Evolutionary conservation across 2,797 vertebrate genomes (phyloP), one percentile per base, ranked within the genome.

Genomic region (Nothura maculosa): DNA sequence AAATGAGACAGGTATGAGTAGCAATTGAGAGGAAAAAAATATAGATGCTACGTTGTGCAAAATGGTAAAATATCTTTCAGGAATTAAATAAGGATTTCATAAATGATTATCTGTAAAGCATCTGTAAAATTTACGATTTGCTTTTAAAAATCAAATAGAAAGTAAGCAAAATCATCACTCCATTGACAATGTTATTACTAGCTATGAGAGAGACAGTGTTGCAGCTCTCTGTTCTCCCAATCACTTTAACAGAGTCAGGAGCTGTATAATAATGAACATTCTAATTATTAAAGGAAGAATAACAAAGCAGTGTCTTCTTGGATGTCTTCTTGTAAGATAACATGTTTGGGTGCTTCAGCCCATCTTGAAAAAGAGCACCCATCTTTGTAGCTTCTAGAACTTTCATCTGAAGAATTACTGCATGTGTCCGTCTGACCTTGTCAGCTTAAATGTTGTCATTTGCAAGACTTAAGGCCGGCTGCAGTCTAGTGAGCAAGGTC

Each of bases 371-470:
- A 62, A 80, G 58, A 2, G 5, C 70, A 55, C 5, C 4, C 4
- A 15, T 45, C 28, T 70, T 85, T 36, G 34, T n/a, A 80, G 61
- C 45, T 93, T 90, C 36, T 42, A 27, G 50, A 34, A 45, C 67
- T 91, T 94, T 86, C 52, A 24, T 12, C 20, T 79, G 24, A 85
- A 72, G 45, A 74, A 86, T 18, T 48, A 25, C 42, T 89, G 54
- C 40, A 83, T 70, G 68, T 70, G 38, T 85, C 70, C 27, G 0
- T 57, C 54, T 87, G 92, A 90, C 81, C 60, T 91, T 82, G 66
- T 62, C 79, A 67, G 36, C 85, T 89, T 67, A 86, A 92, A 82
- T 36, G 32, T 42, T 80, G 77, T 22, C 4, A 38, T 92, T 94
- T 86, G 64, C 75, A 86, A 61, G 27, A 88, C 47, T 73, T 89